Base-by-base conservation (phyloP, 2,797 vertebrate genomes). In the Amniataba percoides region DNA sequence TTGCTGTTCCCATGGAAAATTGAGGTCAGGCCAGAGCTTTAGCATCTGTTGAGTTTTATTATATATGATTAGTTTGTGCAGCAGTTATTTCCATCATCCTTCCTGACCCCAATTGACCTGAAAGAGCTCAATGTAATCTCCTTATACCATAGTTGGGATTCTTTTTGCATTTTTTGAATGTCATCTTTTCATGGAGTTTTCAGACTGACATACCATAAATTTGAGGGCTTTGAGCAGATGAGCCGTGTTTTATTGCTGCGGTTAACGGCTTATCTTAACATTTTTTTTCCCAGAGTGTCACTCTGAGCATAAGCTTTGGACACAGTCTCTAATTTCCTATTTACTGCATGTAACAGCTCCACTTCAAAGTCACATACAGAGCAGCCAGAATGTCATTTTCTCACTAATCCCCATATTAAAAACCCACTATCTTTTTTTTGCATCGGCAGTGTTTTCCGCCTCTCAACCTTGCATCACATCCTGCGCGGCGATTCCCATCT, bases 101-200 rank as follows among this genome's bases (percentile, higher is more conserved):
- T 61, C 74, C 81, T 86, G 78, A 88, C 88, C 92, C 85, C 87
- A 82, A 78, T 73, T 92, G 92, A 93, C 89, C 86, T 66, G 34
- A 55, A 71, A 87, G 75, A 87, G 88, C 90, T 88, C 87, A 88
- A 46, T 83, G 18, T 91, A 92, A 94, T 92, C 92, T 89, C 70
- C 78, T 91, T 84, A 86, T 55, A 79, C 60, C 82, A 71, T 78
- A 80, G 84, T 77, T 86, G 76, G 74, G 57, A 88, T 88, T 92
- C 77, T 79, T 84, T 74, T 59, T 46, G 69, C 49, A 66, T 82
- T 82, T 82, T 81, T 81, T 61, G 36, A 69, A 81, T 66, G 56
- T 75, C 86, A 74, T 87, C 25, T 80, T 90, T 79, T 67, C 34
- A 69, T 57, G 81, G 14, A 72, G 52, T 82, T 81, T 82, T 72